These are phyloP conservation scores for Cynoglossus semilaevis DNA, from an alignment of 2,113 vertebrate genomes.

Conservation along the genomic window DNA sequence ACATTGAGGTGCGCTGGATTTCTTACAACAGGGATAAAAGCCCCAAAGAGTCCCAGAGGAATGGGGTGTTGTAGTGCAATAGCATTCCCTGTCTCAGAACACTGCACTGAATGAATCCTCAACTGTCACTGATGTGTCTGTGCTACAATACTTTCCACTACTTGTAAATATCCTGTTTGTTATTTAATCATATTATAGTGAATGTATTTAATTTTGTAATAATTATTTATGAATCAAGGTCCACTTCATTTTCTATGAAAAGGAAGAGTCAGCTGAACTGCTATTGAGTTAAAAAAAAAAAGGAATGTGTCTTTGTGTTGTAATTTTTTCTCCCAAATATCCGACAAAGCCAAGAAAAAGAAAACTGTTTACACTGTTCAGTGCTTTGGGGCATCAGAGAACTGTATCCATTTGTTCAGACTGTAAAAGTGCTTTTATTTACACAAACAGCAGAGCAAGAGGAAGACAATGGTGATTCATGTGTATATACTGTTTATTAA, in stretches of 20 bases:
- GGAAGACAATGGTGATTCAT: slow-evolving; percentile 82
- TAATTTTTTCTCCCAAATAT: slow-evolving; percentile 86
- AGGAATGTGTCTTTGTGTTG: slow-evolving; percentile 86
- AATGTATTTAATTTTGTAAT: slow-evolving; percentile 99
- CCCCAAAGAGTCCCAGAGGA: slow-evolving; percentile 94
- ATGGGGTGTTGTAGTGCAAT: slow-evolving; percentile 98
- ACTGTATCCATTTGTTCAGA: slow-evolving; percentile 85
- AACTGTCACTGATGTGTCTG: slow-evolving; percentile 93
- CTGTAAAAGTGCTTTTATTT: slow-evolving; percentile 94
- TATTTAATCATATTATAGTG: slow-evolving; percentile 99
- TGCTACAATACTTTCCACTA: slow-evolving; percentile 92
- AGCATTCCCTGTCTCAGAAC: slow-evolving; percentile 90
- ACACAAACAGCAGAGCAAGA: slow-evolving; percentile 82
- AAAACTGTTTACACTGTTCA: slow-evolving; percentile 95
- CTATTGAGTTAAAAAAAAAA: slow-evolving; percentile 99
- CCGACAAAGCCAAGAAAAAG: slow-evolving; percentile 98
- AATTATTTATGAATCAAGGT: slow-evolving; percentile 99
- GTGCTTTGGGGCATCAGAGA: slow-evolving; percentile 87
- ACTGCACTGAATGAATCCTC: slow-evolving; percentile 99
- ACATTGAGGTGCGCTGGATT: slow-evolving; percentile 83
- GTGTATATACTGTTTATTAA: slow-evolving; percentile 99
- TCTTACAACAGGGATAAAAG: slow-evolving; percentile 90
- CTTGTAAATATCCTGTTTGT: slow-evolving; percentile 91
- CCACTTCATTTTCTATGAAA: slow-evolving; percentile 99
- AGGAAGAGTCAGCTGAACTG: slow-evolving; percentile 99